Base-by-base conservation (phyloP, 2,113 vertebrate species). In the Bostrychus sinensis region DNA sequence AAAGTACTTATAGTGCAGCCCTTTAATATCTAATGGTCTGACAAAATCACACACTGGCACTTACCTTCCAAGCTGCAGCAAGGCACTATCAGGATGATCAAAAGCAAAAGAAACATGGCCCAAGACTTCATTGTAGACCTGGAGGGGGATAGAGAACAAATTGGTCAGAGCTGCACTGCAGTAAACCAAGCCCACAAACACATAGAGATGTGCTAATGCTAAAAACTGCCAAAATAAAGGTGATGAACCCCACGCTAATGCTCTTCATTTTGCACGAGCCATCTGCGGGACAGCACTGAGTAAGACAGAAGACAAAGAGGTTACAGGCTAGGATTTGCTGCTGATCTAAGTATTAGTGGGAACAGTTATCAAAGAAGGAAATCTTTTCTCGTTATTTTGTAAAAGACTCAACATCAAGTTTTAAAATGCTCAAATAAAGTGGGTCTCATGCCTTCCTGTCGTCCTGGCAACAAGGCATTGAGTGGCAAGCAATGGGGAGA, bases 61-160 rank as follows among this genome's bases (percentile, higher is more conserved):
- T 92, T 93, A 98, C 96, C 96, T 93, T 95, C 91, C 86, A 92
- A 68, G 54, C 91, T 91, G 0, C 83, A 90, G 75, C 88, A 93
- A 55, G 93, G 93, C 59, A 94, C 80, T 51, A 87, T 89, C 83
- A 95, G 83, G 88, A 93, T 32, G 56, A 94, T 62, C 61, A 95
- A 84, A 56, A 94, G 78, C 20, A 94, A 89, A 74, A 95, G 88
- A 83, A 95, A 84, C 93, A 94, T 91, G 56, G 87, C 87, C 84
- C 93, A 89, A 84, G 92, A 79, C 25, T 82, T 86, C 94, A 94
- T 91, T 25, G 86, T 77, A 83, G 81, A 91, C 86, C 95, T 97
- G 80, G 25, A 74, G 70, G 45, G 42, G 58, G 46, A 43, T 23
- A 23, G n/a, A 26, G 65, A 57, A 7, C 26, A 56, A 38, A 22